phyloP scores from a whole-genome alignment of 37 sponge, comb jelly and placozoan species.

The Lycopodina hypogea region DNA sequence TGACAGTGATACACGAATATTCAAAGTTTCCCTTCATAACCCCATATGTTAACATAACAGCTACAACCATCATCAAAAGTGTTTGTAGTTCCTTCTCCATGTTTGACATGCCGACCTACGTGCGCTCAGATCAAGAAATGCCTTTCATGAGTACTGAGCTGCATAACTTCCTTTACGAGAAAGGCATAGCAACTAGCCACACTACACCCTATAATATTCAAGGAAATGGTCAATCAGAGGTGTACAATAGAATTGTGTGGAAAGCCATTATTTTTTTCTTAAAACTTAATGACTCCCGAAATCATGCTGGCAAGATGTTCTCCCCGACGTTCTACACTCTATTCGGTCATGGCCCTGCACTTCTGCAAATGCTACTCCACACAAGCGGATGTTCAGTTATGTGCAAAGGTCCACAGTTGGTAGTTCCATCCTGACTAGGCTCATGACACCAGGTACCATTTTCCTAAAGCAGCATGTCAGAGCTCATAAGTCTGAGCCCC shows the following conservation, averaged over 20 bases:
- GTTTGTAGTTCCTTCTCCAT: slow-evolving; percentile 7
- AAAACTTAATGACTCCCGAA: not conserved
- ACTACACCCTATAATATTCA: slow-evolving; percentile 4
- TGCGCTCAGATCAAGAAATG: slow-evolving; percentile 6
- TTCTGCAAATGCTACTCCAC: slow-evolving; percentile 14
- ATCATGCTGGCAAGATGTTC: slow-evolving; percentile 21
- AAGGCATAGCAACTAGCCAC: slow-evolving; percentile 11
- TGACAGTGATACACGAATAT: slow-evolving; percentile 1
- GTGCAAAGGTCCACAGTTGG: not conserved
- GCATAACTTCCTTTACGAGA: not conserved
- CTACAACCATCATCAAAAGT: not conserved
- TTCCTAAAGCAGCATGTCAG: slow-evolving; percentile 16
- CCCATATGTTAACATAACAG: not conserved
- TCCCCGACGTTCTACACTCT: slow-evolving; percentile 9
- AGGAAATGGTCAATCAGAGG: slow-evolving; percentile 4
- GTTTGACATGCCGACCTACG: not conserved
- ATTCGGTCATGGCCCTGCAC: slow-evolving; percentile 4
- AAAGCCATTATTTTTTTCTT: slow-evolving; percentile 10
- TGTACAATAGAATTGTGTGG: slow-evolving; percentile 16
- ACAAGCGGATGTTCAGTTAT: slow-evolving; percentile 5
- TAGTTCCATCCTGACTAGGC: slow-evolving; percentile 3
- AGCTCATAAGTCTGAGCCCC: not conserved
- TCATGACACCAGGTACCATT: not conserved
- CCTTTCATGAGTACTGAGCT: slow-evolving; percentile 20
- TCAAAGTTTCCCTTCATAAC: not conserved